Evolutionary conservation across 1,140 invertebrate species (phyloP).

Genomic region (Drosophila ficusphila): DNA sequence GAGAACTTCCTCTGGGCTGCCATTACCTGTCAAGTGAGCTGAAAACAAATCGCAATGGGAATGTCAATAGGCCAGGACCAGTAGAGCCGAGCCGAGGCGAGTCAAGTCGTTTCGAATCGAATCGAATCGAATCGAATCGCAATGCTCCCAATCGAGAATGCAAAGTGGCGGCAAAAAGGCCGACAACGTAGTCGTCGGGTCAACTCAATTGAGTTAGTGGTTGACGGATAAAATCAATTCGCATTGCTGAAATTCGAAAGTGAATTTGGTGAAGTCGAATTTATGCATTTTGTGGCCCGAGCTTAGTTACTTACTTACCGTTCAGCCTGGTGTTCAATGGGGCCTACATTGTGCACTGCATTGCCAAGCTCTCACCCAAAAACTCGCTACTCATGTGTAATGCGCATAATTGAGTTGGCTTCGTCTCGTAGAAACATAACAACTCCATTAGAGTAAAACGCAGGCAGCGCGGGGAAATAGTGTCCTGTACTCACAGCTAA

Average conservation of each 20-base stretch:
- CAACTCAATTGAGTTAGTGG: constrained; percentile 68
- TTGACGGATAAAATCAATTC: constrained; percentile 55
- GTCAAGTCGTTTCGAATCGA: constrained; percentile 56
- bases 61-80: constrained; percentile 73
- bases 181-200: constrained; percentile 57
- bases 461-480: not conserved
- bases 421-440: constrained; percentile 59
- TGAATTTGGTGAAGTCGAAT: constrained; percentile 17
- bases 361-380: not conserved
- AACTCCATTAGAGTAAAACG: constrained; percentile 62
- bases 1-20: constrained; percentile 45
- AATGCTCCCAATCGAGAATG: constrained; percentile 71
- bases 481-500: constrained; percentile 43
- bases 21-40: constrained; percentile 81
- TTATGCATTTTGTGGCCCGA: constrained; percentile 37
- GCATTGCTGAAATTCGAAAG: constrained; percentile 32
- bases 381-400: constrained; percentile 29
- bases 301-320: constrained; percentile 24
- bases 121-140: constrained; percentile 17
- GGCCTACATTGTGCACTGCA: not conserved
- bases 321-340: not conserved
- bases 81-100: constrained; percentile 22
- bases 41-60: constrained; percentile 80
- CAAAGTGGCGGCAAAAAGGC: constrained; percentile 76
- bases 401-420: constrained; percentile 69